Evolutionary conservation across 2,888 invertebrate species (phyloP), one percentile per base, ranked within the genome.

Genomic region (Idaea straminata): DNA sequence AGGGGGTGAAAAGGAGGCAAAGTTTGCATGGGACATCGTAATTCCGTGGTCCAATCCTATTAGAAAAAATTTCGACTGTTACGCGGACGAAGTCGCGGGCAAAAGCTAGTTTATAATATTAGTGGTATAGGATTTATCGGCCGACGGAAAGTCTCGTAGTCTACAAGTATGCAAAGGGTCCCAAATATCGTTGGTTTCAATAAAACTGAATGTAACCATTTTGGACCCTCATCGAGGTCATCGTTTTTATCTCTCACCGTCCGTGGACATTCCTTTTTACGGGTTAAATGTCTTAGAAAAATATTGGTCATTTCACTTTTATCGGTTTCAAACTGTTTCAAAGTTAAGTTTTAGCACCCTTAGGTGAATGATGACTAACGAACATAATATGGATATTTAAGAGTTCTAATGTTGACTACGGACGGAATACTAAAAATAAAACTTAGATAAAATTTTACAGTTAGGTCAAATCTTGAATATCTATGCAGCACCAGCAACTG

Each of bases 211-310:
- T 47, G 47, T 47, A 47, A 13, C 47, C 47, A 47, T 47, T 71
- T 68, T 65, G 68, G 70, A 66, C 70, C 69, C 71, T 64, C 63
- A 64, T 38, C 61, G 10, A 59, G 63, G 65, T 66, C 66, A 68
- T 67, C 66, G 60, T 59, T 68, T 71, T 72, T 71, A 71, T 71
- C 71, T 72, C 47, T 7, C 47, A 47, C 47, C 47, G 47, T 13
- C 47, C 47, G 47, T 47, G 47, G 47, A 47, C 47, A 47, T 47
- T 47, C 47, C 47, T 47, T 47, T 47, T 47, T 47, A 47, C 47
- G 47, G 47, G 47, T 47, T 47, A 47, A 47, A 47, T 47, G 47
- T 47, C 47, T 47, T 47, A 47, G 47, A 47, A 47, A 47, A 47
- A 47, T 47, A 47, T 47, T 13, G 47, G 47, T 47, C 47, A 13